phyloP scores from a whole-genome alignment of 1,140 invertebrate species.

The Bombus haemorrhoidalis region DNA sequence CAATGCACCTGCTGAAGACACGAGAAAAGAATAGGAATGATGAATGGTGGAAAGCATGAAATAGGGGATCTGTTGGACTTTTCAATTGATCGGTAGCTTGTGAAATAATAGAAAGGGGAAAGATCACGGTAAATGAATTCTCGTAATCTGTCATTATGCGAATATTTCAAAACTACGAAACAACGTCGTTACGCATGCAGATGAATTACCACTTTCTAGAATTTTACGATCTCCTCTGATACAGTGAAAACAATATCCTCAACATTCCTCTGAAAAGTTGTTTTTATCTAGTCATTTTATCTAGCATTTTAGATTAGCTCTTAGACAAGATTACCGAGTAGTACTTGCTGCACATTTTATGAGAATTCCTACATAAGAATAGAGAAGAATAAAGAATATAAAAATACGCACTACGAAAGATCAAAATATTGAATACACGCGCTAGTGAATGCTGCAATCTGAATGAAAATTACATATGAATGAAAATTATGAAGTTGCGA shows the following conservation, averaged over 20 bases:
- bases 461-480: too few relatives aligned
- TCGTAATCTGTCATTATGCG: conserved; percentile 11
- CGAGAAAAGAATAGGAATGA: neutral
- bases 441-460: too few relatives aligned
- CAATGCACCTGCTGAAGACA: neutral
- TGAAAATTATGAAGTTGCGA: too few relatives aligned
- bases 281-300: neutral
- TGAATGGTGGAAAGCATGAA: neutral
- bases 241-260: neutral
- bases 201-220: conserved; percentile 6
- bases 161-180: conserved; percentile 11
- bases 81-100: neutral
- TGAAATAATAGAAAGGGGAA: conserved; percentile 16
- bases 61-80: too few relatives aligned
- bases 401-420: too few relatives aligned
- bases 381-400: too few relatives aligned
- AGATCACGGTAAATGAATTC: conserved; percentile 3
- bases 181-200: neutral
- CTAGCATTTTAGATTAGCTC: neutral
- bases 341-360: neutral
- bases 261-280: neutral
- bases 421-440: neutral
- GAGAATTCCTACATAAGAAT: neutral
- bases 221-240: neutral
- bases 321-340: neutral